Conservation (phyloP, 1,140 invertebrate genomes). For the Sminthurides bifidus region DNA sequence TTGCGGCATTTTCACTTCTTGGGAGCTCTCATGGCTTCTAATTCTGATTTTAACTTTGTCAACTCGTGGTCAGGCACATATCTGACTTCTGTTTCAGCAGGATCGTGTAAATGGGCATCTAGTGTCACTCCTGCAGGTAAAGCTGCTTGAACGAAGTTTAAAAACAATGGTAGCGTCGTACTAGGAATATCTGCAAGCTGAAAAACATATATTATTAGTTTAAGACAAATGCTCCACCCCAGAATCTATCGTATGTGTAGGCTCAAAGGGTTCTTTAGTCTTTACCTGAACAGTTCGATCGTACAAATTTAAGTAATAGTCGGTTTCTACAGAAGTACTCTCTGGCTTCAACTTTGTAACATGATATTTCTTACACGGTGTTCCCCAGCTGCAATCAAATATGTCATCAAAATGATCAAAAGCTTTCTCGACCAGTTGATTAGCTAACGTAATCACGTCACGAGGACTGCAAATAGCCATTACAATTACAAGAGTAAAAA, state of each 20-base stretch:
- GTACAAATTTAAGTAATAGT: conserved; percentile 61
- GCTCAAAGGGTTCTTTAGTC: too few relatives aligned
- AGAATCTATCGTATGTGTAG: too few relatives aligned
- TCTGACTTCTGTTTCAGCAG: conserved; percentile 49
- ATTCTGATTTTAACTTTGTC: conserved; percentile 53
- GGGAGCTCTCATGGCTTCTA: conserved; percentile 29
- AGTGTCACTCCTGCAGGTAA: conserved; percentile 63
- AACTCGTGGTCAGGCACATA: conserved; percentile 69
- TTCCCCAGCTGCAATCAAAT: conserved; percentile 51
- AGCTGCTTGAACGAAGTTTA: conserved; percentile 55
- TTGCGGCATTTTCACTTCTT: conserved; percentile 14
- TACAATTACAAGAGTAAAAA: not conserved
- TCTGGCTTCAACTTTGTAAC: conserved; percentile 56
- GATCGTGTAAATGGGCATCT: conserved; percentile 46
- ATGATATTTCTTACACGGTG: conserved; percentile 52
- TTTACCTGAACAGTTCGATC: conserved; percentile 63
- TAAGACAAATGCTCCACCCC: too few relatives aligned
- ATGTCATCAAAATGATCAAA: not conserved
- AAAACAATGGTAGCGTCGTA: conserved; percentile 46
- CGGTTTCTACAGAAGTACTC: conserved; percentile 49
- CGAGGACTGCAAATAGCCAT: not conserved
- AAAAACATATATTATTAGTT: too few relatives aligned
- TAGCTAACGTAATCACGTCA: not conserved
- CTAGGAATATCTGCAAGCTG: conserved; percentile 49
- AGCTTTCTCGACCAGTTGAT: not conserved